Evolutionary conservation across 2,113 vertebrate genomes (phyloP).

Genomic region (Neolamprologus ventralis): DNA sequence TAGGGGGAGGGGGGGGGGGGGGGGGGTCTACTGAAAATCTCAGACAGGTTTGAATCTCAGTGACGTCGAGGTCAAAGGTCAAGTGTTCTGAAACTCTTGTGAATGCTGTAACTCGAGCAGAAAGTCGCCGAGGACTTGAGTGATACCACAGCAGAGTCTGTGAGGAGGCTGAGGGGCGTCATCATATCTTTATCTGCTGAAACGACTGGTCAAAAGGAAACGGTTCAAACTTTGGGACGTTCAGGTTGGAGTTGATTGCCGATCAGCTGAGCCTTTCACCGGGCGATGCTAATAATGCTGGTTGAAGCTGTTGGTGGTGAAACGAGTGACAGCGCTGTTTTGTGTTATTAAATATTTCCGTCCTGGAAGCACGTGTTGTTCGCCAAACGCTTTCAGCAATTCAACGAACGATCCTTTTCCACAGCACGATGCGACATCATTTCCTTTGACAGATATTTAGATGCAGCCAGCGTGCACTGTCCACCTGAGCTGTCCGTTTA

Average conservation of each 20-base stretch:
- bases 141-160: background rate
- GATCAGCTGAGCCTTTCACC: background rate
- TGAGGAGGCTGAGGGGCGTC: background rate
- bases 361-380: background rate
- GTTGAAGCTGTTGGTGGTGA: background rate
- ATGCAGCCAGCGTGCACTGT: background rate
- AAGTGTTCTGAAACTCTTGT: background rate
- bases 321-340: background rate
- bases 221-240: background rate
- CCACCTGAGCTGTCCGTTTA: background rate
- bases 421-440: background rate
- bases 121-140: background rate
- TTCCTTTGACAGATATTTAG: background rate
- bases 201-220: background rate
- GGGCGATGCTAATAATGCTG: background rate
- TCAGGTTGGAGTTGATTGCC: background rate
- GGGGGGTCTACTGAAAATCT: background rate
- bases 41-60: background rate
- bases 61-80: background rate
- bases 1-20: too few species aligned
- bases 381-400: fast-evolving
- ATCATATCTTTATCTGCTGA: fast-evolving
- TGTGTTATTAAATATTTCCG: background rate
- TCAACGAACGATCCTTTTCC: background rate
- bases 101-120: background rate